Conservation (phyloP, 2,797 vertebrate genomes). For the Enoplosus armatus region DNA sequence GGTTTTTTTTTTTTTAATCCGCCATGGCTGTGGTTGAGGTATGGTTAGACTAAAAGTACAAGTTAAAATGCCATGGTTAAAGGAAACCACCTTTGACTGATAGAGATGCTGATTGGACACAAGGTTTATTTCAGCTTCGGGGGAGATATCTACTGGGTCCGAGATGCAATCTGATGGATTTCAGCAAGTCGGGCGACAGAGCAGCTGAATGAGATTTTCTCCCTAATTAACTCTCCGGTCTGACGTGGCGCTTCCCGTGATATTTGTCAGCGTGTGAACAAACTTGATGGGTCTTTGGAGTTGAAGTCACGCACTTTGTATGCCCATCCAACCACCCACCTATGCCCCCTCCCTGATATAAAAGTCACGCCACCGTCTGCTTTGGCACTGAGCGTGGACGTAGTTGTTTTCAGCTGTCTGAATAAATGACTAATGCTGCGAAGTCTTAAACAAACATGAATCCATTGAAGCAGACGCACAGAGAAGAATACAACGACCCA, state of each 20-base stretch:
- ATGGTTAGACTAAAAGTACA: conserved; percentile 19
- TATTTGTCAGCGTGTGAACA: conserved; percentile 13
- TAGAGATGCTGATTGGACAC: conserved; percentile 9
- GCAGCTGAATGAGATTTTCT: conserved; percentile 17
- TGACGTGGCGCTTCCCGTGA: neutral
- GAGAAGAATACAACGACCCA: conserved; percentile 35
- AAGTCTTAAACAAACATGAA: conserved; percentile 39
- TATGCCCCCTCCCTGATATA: conserved; percentile 13
- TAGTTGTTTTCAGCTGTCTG: conserved; percentile 52
- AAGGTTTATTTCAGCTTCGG: neutral
- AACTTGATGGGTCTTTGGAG: conserved; percentile 17
- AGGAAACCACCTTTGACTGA: conserved; percentile 38
- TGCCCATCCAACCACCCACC: conserved; percentile 4
- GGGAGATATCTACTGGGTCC: neutral
- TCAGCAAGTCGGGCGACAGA: neutral
- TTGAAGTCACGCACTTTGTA: conserved; percentile 15
- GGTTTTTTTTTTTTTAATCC: conserved; percentile 12
- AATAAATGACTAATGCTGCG: conserved; percentile 41
- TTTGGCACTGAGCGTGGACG: conserved; percentile 5
- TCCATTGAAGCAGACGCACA: conserved; percentile 28
- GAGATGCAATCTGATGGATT: too few species aligned
- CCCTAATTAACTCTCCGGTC: neutral
- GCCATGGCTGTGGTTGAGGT: conserved; percentile 35
- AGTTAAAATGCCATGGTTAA: conserved; percentile 9
- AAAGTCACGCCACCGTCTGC: conserved; percentile 40